These are phyloP conservation scores for Capromys pilorides DNA, from an alignment of 2,797 vertebrate genomes.

Conservation along the genomic window DNA sequence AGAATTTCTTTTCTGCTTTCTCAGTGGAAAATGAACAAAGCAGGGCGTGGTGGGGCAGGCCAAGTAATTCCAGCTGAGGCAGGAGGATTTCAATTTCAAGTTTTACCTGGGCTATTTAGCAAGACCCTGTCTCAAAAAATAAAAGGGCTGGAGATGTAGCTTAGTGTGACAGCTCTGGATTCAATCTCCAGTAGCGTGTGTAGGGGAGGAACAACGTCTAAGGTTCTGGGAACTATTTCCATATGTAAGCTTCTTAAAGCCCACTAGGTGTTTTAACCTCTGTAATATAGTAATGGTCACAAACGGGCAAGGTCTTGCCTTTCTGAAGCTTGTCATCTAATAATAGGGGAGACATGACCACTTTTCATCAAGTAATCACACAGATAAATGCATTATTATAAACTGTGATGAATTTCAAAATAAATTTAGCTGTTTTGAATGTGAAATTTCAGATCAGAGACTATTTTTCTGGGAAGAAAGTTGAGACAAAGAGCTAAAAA, in stretches of 20 bases:
- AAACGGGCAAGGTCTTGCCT: constrained; percentile 28
- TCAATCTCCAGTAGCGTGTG: background rate
- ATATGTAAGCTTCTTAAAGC: background rate
- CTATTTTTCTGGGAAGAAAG: constrained; percentile 21
- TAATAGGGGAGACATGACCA: background rate
- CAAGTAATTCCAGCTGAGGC: background rate
- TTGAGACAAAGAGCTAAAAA: constrained; percentile 52
- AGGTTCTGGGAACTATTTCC: constrained; percentile 47
- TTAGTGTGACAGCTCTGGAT: background rate
- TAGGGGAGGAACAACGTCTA: background rate
- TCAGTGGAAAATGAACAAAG: constrained; percentile 26
- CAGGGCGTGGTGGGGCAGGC: background rate
- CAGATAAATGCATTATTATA: constrained; percentile 39
- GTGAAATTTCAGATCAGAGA: background rate
- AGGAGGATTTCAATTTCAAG: background rate
- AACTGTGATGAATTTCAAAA: constrained; percentile 31
- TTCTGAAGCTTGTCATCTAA: background rate
- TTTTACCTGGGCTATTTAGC: background rate
- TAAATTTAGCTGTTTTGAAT: background rate
- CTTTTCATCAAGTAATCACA: constrained; percentile 46
- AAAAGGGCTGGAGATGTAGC: background rate
- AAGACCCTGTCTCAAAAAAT: background rate
- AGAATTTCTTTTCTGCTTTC: constrained; percentile 8
- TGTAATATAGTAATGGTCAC: background rate
- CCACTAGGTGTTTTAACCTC: background rate